Base-by-base conservation (phyloP, 2,888 invertebrate genomes). In the Euzophera pinguis region DNA sequence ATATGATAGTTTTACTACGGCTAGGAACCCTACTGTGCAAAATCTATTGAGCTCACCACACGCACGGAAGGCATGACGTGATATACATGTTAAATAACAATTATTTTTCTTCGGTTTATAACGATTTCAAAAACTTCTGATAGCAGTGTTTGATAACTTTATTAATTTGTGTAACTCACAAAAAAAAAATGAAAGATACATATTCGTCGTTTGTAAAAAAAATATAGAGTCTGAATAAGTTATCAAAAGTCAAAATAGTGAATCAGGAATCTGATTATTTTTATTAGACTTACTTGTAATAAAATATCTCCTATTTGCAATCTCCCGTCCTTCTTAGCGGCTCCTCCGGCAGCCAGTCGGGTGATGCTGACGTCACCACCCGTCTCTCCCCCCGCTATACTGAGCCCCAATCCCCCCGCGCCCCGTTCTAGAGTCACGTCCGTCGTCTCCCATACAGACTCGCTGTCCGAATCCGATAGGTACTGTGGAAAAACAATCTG, bases 301-400 rank as follows among this genome's bases (percentile, higher is more conserved):
- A 99, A 97, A 74, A 98, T 95, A 91, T 99, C 99, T 82, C 98
- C 98, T 72, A 98, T 96, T 78, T 95, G 94, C 67, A 99, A 92
- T 62, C 98, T 93, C 41, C 98, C 98, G 58, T 90, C 90, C 59
- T 93, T 93, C 60, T 96, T 95, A 29, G 99, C 99, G 10, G 98
- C 98, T 32, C 99, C 99, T 45, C 97, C 96, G 6, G 95, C 93
- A 74, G 99, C 98, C 73, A 99, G 93, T 88, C 99, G 97, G 55
- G 99, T 99, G 86, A 99, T 97, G 92, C 97, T 99, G 87, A 99
- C 98, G 81, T 97, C 95, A 63, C 97, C 95, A 62, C 97, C 98
- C 63, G 96, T 96, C 87, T 99, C 99, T 38, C 99, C 99, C 52
- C 99, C 99, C 62, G 99, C 99, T 91, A 99, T 99, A 78, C 98